Conservation (phyloP, 2,113 vertebrate genomes). For the Recurvirostra avosetta region DNA sequence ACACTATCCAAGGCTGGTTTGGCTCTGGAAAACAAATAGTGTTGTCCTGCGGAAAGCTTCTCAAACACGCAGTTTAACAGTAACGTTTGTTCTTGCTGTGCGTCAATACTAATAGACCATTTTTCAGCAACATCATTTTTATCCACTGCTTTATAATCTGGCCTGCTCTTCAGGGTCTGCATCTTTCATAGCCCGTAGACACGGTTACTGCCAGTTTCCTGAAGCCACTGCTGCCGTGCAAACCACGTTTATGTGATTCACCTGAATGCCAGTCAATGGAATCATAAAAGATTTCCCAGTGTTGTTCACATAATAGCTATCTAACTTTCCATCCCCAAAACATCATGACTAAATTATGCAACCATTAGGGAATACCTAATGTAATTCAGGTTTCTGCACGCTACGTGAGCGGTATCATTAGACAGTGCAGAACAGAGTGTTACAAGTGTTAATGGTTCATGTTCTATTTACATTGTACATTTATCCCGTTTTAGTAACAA, state of each 20-base stretch:
- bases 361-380: conserved; percentile 39
- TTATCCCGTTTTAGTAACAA: conserved; percentile 35
- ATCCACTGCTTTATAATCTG: conserved; percentile 44
- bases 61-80: conserved; percentile 9
- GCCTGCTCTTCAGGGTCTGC: conserved; percentile 1
- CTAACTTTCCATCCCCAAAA: conserved; percentile 46
- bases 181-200: background rate
- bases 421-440: background rate
- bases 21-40: conserved; percentile 18
- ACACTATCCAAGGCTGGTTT: background rate
- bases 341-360: conserved; percentile 60
- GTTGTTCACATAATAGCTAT: conserved; percentile 33
- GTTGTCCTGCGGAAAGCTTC: background rate
- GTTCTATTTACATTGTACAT: conserved; percentile 41
- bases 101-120: conserved; percentile 47
- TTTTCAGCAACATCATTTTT: conserved; percentile 56
- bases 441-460: conserved; percentile 42
- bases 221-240: conserved; percentile 7
- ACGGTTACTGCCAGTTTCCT: background rate
- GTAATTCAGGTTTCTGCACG: conserved; percentile 50
- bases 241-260: background rate
- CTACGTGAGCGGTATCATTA: background rate
- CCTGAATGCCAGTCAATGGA: conserved; percentile 40
- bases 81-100: conserved; percentile 26
- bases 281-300: conserved; percentile 1